Evolutionary conservation across 2,113 vertebrate genomes (phyloP).

Genomic region (Gallinago jamesoni): DNA sequence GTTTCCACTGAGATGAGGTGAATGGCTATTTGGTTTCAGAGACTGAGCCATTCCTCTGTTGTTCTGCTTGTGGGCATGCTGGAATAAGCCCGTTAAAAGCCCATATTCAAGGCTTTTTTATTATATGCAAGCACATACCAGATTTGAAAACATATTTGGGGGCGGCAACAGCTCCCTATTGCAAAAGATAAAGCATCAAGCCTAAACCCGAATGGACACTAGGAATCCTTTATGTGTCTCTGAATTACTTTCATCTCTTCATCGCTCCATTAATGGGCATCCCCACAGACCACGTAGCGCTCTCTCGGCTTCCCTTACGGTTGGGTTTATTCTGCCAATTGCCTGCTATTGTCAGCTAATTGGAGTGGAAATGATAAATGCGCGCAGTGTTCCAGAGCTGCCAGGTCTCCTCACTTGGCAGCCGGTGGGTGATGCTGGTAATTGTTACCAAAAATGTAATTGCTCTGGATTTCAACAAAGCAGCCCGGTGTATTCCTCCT

Average conservation of each 20-base stretch:
- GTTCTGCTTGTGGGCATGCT: not conserved
- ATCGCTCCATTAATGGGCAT: not conserved
- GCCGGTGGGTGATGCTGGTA: slow-evolving; percentile 36
- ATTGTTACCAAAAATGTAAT: slow-evolving; percentile 67
- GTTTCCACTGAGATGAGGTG: not conserved
- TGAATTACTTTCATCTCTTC: slow-evolving; percentile 29
- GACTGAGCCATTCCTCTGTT: rapidly evolving
- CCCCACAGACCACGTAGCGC: not conserved
- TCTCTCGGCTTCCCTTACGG: slow-evolving; percentile 4
- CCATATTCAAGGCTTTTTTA: not conserved
- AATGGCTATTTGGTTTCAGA: not conserved
- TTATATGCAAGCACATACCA: not conserved
- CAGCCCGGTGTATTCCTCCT: slow-evolving; percentile 21
- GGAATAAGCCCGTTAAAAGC: not conserved
- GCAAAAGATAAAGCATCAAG: not conserved
- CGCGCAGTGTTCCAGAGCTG: slow-evolving; percentile 34
- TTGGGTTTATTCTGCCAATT: slow-evolving; percentile 40
- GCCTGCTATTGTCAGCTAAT: slow-evolving; percentile 53
- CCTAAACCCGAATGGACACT: not conserved
- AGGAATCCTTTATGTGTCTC: not conserved
- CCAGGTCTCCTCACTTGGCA: slow-evolving; percentile 60
- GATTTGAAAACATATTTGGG: not conserved
- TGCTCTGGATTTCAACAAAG: slow-evolving; percentile 41
- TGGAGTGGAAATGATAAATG: slow-evolving; percentile 64
- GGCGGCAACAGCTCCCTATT: not conserved